Evolutionary conservation across 2,113 vertebrate genomes (phyloP).

Genomic region (Ceuthmochares aereus): DNA sequence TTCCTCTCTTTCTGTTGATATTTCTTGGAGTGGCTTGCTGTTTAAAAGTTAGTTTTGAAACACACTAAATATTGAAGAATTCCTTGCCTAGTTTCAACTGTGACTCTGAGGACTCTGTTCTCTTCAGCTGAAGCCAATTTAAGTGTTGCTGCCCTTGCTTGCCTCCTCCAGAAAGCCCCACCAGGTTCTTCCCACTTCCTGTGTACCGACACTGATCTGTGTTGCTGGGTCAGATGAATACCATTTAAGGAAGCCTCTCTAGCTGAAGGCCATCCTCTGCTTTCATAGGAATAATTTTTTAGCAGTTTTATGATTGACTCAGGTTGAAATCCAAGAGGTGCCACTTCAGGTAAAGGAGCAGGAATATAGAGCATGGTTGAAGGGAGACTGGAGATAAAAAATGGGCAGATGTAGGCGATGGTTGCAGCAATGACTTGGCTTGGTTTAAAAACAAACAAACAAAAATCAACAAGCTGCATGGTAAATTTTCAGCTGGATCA

Average conservation of each 20-base stretch:
- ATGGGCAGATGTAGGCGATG: background rate
- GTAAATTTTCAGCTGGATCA: background rate
- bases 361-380: background rate
- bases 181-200: background rate
- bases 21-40: background rate
- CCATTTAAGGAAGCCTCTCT: background rate
- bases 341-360: background rate
- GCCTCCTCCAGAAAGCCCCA: background rate
- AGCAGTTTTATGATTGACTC: background rate
- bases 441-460: background rate
- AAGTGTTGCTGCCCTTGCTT: background rate
- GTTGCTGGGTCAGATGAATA: rapidly evolving
- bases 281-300: background rate
- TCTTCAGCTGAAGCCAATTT: background rate
- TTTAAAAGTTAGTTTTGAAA: background rate
- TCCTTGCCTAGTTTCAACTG: background rate
- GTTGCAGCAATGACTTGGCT: background rate
- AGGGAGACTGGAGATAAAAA: background rate
- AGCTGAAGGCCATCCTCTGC: background rate
- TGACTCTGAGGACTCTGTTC: background rate
- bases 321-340: background rate
- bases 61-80: background rate
- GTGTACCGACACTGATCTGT: background rate
- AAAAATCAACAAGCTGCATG: background rate
- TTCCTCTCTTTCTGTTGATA: background rate